These are phyloP conservation scores for Anhinga anhinga DNA, from an alignment of 2,113 vertebrate genomes.

Conservation along the genomic window DNA sequence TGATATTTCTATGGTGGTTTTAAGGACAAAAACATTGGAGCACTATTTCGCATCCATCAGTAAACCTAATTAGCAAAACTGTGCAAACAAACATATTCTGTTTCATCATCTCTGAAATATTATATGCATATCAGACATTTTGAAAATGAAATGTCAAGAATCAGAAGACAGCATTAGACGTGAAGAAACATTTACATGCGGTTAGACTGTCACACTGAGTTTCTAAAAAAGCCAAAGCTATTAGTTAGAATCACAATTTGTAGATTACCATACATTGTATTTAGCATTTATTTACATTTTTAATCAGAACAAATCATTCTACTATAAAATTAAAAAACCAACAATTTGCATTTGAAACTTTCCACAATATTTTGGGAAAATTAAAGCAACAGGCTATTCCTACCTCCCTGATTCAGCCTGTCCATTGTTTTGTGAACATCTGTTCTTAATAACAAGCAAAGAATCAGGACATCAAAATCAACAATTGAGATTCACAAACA, in stretches of 20 bases:
- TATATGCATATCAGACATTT: neutral
- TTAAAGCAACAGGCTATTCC: slow-evolving; percentile 56
- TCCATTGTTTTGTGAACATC: slow-evolving; percentile 72
- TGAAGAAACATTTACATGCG: neutral
- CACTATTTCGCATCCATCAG: neutral
- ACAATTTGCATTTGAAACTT: neutral
- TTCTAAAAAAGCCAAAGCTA: neutral
- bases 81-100: neutral
- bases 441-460: slow-evolving; percentile 64
- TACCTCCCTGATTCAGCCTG: slow-evolving; percentile 77
- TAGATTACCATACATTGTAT: neutral
- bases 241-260: neutral
- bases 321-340: neutral
- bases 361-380: neutral
- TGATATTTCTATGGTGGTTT: neutral
- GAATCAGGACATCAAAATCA: slow-evolving; percentile 71
- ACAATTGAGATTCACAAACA: slow-evolving; percentile 70
- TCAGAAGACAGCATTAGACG: neutral
- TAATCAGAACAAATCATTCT: neutral
- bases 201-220: neutral
- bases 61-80: neutral
- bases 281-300: neutral
- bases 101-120: neutral
- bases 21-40: neutral
- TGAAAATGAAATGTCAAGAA: neutral